Evolutionary conservation across 2,888 invertebrate genomes (phyloP).

Genomic region (Tipula confusa): DNA sequence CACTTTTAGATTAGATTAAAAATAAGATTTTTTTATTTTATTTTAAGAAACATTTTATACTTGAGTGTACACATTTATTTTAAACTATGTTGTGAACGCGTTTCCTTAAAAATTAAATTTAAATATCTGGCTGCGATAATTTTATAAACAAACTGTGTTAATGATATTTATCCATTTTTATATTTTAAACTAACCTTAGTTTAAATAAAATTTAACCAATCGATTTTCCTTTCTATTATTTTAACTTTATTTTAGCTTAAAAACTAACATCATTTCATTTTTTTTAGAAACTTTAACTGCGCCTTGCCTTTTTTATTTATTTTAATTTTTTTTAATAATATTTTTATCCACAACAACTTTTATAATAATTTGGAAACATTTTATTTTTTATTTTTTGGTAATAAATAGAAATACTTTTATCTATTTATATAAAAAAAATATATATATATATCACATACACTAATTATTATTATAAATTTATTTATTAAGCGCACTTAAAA

Average conservation of each 20-base stretch:
- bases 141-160: constrained; percentile 16
- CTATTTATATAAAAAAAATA: neutral
- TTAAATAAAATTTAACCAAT: neutral
- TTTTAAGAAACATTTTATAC: neutral
- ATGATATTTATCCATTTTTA: neutral
- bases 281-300: neutral
- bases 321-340: no score
- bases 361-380: neutral
- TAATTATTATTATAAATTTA: neutral
- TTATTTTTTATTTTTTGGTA: neutral
- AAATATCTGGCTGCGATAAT: neutral
- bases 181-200: constrained; percentile 6
- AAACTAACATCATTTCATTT: neutral
- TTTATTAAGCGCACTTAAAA: neutral
- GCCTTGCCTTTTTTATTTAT: neutral
- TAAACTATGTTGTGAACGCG: neutral
- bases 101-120: neutral
- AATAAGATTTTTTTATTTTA: neutral
- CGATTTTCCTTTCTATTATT: constrained; percentile 12
- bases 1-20: constrained; percentile 25
- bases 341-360: neutral
- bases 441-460: neutral
- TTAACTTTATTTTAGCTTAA: neutral
- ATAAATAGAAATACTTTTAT: neutral
- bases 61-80: neutral